Evolutionary conservation across 2,113 vertebrate genomes (phyloP).

Genomic region (Microcebus ravelobensis): DNA sequence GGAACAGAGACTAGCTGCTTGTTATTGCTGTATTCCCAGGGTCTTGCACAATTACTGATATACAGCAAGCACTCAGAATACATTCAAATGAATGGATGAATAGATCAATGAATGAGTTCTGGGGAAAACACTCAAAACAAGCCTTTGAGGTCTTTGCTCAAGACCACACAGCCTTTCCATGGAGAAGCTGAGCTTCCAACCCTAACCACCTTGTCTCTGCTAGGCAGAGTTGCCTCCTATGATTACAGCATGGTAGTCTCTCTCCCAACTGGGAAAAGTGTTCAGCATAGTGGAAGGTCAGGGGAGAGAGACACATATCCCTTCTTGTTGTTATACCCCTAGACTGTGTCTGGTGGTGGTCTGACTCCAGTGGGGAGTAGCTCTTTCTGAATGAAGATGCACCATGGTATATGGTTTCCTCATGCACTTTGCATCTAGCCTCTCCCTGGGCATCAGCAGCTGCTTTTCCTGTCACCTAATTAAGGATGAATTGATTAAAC

Average conservation of each 20-base stretch:
- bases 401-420: background rate
- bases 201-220: background rate
- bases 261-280: background rate
- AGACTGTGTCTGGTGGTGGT: background rate
- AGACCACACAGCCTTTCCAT: background rate
- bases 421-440: background rate
- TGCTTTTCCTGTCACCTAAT: constrained; percentile 5
- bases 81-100: background rate
- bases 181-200: background rate
- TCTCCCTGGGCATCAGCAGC: background rate
- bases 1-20: background rate
- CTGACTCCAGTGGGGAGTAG: background rate
- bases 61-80: background rate
- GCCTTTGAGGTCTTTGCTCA: background rate
- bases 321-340: background rate
- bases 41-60: background rate
- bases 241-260: background rate
- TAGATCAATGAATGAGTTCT: background rate
- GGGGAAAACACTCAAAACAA: background rate
- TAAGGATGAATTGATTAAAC: constrained; percentile 62
- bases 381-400: background rate
- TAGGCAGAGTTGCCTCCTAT: background rate
- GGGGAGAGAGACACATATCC: background rate
- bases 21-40: background rate
- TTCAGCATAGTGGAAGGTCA: background rate